A percentile compares a stretch with the other conserved stretches of the same genome.
Evolutionary conservation across 2,797 vertebrate genomes (phyloP).

Genomic region (Pristis pectinata): DNA sequence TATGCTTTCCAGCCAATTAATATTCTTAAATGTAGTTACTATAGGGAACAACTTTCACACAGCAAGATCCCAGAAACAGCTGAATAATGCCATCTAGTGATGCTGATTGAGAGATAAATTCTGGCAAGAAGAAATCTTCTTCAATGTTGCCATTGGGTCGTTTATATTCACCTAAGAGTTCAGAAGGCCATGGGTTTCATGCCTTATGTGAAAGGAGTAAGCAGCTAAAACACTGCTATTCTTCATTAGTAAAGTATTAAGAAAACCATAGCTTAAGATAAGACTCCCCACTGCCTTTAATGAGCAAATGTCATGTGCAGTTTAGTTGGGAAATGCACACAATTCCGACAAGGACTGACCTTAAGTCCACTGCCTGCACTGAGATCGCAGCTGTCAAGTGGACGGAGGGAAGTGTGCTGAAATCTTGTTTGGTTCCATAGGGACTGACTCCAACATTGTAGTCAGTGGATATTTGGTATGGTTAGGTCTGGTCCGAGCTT

Average conservation of each 20-base stretch:
- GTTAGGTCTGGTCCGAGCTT: neutral
- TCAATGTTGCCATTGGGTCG: neutral
- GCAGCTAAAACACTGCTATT: neutral
- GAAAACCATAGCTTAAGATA: neutral
- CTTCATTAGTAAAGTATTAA: neutral
- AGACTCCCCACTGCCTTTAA: neutral
- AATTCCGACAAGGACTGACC: neutral
- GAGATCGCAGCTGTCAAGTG: neutral
- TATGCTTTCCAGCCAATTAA: no score
- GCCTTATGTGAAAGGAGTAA: neutral
- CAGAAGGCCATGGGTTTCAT: neutral
- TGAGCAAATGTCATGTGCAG: neutral
- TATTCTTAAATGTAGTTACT: no score
- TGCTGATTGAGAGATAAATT: neutral
- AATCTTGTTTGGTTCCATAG: neutral
- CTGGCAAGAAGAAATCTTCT: neutral
- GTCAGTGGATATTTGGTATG: neutral
- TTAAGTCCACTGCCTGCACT: neutral
- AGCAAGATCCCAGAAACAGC: no score
- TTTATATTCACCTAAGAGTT: neutral
- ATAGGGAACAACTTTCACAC: no score
- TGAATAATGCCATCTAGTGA: no score
- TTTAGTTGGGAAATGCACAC: neutral
- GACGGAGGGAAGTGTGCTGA: neutral
- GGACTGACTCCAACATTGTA: neutral